Evolutionary conservation across 2,888 invertebrate species (phyloP), one percentile per base, ranked within the genome.

Genomic region (Miltochrista miniata): DNA sequence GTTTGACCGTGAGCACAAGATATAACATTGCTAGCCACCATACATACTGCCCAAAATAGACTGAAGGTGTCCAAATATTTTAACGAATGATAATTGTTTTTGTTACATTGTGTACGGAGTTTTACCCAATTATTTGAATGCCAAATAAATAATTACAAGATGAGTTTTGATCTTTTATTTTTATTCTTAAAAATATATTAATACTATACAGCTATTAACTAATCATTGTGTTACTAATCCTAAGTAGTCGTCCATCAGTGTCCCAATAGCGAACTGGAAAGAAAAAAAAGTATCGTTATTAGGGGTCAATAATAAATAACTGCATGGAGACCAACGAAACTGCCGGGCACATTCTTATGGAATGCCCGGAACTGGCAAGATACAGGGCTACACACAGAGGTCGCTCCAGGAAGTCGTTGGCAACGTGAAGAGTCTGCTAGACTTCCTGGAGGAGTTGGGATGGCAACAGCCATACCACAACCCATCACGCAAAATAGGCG

Each of bases 241-340:
- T 76, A 99, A 91, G 83, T 97, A 99, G 90, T 99, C 99, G 76
- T 99, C 99, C 99, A 99, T 99, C 46, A 99, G 92, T 0, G 99
- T 99, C 59, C 99, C 99, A 85, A 99, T 99, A 1, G 99, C 99
- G 93, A 99, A 99, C 97, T 98, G 92, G 76, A 95, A 95, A 66
- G 70, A 70, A 81, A 79, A 74, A 60, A 15, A 13, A 35, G 10
- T n/a, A n/a, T n/a, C n/a, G n/a, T n/a, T n/a, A n/a, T n/a, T n/a
- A n/a, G n/a, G n/a, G n/a, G n/a, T n/a, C n/a, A n/a, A n/a, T n/a
- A n/a, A n/a, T n/a, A n/a, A n/a, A n/a, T n/a, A n/a, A n/a, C n/a
- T n/a, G n/a, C n/a, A n/a, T n/a, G n/a, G n/a, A n/a, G n/a, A n/a
- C n/a, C n/a, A n/a, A n/a, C n/a, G n/a, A n/a, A n/a, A n/a, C n/a